Evolutionary conservation across 2,888 invertebrate species (phyloP).

Genomic region (Lucinisca nassula): DNA sequence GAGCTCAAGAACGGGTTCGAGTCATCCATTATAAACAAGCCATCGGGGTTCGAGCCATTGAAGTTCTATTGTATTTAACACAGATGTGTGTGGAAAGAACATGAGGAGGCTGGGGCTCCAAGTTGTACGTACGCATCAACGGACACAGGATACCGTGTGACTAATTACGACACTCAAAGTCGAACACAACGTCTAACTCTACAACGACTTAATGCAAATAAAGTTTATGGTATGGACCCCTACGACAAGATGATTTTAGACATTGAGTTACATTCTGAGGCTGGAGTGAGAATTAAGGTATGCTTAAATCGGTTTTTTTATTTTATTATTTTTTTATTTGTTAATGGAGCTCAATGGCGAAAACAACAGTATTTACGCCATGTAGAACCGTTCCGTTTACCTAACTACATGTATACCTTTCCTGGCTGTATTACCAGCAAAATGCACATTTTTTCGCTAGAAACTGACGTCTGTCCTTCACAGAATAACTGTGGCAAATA

Average conservation of each 20-base stretch:
- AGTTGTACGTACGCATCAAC: background rate
- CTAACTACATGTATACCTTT: no score
- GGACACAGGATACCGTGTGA: background rate
- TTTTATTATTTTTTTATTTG: background rate
- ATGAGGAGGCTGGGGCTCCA: background rate
- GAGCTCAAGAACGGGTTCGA: no score
- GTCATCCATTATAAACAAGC: no score
- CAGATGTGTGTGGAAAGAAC: conserved; percentile 41
- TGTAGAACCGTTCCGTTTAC: no score
- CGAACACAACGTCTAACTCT: background rate
- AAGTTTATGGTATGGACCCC: conserved; percentile 10
- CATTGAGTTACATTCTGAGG: background rate
- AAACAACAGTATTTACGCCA: no score
- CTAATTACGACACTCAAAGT: background rate
- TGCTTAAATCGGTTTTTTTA: background rate
- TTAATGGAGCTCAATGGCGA: no score
- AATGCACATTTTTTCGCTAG: no score
- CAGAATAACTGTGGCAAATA: no score
- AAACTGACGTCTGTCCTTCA: no score
- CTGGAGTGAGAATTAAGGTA: conserved; percentile 12
- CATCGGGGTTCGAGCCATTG: no score
- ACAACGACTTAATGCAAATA: background rate
- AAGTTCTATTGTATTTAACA: background rate
- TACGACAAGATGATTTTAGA: background rate
- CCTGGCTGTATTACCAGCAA: no score